Evolutionary conservation across 2,113 vertebrate species (phyloP).

Genomic region (Oncorhynchus nerka): DNA sequence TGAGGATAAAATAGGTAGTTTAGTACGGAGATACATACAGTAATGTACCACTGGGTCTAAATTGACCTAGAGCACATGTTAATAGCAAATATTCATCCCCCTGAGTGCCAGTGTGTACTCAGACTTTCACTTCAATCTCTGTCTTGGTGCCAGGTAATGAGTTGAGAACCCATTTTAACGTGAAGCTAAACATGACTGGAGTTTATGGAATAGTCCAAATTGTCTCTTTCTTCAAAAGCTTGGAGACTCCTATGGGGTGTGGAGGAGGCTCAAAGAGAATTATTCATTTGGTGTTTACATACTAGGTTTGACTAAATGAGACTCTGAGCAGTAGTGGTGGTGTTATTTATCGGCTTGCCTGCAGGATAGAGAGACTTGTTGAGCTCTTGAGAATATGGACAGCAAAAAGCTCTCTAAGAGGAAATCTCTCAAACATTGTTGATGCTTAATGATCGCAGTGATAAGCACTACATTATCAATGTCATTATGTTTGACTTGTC

Average conservation of each 20-base stretch:
- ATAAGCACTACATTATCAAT: conserved; percentile 16
- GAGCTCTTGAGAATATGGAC: neutral
- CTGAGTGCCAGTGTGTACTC: neutral
- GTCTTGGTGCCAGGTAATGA: conserved; percentile 1
- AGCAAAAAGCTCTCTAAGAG: conserved; percentile 13
- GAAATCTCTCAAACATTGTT: conserved; percentile 18
- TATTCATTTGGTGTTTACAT: conserved; percentile 81
- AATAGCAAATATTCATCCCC: neutral
- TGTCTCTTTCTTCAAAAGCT: conserved; percentile 24
- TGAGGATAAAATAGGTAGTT: too few species aligned
- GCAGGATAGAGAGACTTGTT: neutral
- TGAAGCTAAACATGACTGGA: too few species aligned
- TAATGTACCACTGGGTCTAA: too few species aligned
- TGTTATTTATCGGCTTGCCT: neutral
- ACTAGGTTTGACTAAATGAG: conserved; percentile 70
- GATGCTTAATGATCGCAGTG: conserved; percentile 14
- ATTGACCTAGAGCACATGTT: neutral
- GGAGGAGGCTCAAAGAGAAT: conserved; percentile 79
- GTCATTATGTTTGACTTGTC: neutral
- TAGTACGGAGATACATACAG: too few species aligned
- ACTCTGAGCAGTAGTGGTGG: conserved; percentile 8
- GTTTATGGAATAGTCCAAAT: neutral
- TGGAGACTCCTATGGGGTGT: conserved; percentile 23
- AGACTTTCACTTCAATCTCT: neutral
- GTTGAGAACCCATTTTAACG: neutral